Evolutionary conservation across 2,797 vertebrate species (phyloP).

Genomic region (Eulemur mongoz): DNA sequence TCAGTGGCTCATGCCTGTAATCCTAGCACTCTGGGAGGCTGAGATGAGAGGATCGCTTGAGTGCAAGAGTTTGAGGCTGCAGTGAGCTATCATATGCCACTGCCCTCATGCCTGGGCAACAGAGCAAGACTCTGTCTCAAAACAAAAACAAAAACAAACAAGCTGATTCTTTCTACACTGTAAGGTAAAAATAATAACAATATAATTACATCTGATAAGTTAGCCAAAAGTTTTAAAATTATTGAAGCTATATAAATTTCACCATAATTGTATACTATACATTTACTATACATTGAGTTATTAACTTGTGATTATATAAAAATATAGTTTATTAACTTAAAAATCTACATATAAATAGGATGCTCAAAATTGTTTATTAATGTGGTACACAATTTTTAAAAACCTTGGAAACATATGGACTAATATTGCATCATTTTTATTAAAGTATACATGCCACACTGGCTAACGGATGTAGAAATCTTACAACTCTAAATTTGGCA

Average conservation of each 20-base stretch:
- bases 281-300: neutral
- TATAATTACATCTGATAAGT: constrained; percentile 12
- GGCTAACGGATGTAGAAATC: neutral
- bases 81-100: neutral
- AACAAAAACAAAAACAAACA: neutral
- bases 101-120: neutral
- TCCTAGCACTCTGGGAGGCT: neutral
- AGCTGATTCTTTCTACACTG: neutral
- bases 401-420: neutral
- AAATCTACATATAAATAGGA: neutral
- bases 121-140: neutral
- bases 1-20: neutral
- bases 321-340: neutral
- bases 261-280: neutral
- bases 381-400: neutral
- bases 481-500: constrained; percentile 14
- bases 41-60: neutral
- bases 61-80: neutral
- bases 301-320: neutral
- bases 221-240: constrained; percentile 25
- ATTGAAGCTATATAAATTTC: neutral
- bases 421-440: neutral
- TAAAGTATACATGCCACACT: neutral
- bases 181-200: neutral
- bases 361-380: neutral